Conservation (phyloP, 2,797 vertebrate genomes). For the Emydoidea blandingii region DNA sequence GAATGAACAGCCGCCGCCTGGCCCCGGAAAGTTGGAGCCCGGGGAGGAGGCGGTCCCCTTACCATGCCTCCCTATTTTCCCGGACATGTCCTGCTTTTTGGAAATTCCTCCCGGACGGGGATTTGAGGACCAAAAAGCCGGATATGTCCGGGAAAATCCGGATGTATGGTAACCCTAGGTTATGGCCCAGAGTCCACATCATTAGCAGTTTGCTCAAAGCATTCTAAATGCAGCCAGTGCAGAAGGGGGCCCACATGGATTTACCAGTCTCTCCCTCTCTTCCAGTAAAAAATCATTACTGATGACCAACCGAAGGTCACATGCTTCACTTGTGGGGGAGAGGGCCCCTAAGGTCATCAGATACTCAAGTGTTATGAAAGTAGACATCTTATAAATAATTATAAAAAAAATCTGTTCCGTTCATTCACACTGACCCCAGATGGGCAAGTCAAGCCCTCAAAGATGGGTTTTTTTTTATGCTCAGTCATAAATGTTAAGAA, state of each 20-base stretch:
- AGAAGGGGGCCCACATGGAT: neutral
- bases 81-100: no score
- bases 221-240: neutral
- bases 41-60: no score
- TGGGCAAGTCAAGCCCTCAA: slow-evolving; percentile 63
- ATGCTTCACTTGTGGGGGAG: slow-evolving; percentile 50
- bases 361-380: slow-evolving; percentile 77
- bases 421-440: slow-evolving; percentile 74
- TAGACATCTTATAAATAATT: slow-evolving; percentile 87
- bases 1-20: no score
- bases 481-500: slow-evolving; percentile 59
- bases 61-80: no score
- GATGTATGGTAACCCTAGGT: no score
- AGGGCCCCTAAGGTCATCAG: slow-evolving; percentile 72
- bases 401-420: slow-evolving; percentile 82
- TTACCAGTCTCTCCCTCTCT: slow-evolving; percentile 38
- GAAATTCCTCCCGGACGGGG: no score
- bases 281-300: slow-evolving; percentile 56
- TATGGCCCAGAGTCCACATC: slow-evolving; percentile 5
- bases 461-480: slow-evolving; percentile 44
- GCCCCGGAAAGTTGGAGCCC: no score
- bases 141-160: no score
- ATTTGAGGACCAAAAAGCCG: no score
- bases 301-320: slow-evolving; percentile 73
- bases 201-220: neutral